These are phyloP conservation scores for Sceloporus tristichus DNA, from an alignment of 2,113 vertebrate species.

Conservation along the genomic window DNA sequence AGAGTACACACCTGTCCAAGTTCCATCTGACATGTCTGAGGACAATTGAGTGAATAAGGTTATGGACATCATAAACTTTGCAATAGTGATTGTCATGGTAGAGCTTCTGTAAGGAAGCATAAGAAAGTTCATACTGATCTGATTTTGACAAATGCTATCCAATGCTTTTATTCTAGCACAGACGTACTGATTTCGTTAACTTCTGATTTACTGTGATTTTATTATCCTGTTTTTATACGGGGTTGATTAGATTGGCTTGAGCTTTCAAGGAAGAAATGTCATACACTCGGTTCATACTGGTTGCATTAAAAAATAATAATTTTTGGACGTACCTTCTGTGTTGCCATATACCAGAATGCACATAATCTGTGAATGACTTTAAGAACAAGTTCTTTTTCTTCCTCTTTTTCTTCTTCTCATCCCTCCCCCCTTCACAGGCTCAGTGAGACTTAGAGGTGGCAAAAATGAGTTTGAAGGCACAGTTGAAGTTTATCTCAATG, in stretches of 20 bases:
- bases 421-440: conserved; percentile 71
- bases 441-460: conserved; percentile 85
- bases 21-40: background rate
- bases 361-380: background rate
- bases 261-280: background rate
- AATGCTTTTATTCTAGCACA: background rate
- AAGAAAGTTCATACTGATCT: background rate
- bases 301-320: too few species aligned
- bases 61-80: background rate
- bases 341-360: background rate
- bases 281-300: background rate
- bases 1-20: background rate
- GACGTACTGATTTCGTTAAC: background rate
- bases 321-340: too few species aligned
- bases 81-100: background rate
- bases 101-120: background rate
- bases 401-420: too few species aligned
- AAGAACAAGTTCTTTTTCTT: too few species aligned
- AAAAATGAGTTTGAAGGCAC: conserved; percentile 86
- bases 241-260: background rate
- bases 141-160: background rate
- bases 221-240: background rate
- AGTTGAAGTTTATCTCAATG: conserved; percentile 86
- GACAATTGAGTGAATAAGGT: background rate
- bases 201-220: background rate